phyloP scores from a whole-genome alignment of 2,113 vertebrate species.

The Cochlearius cochlearius region DNA sequence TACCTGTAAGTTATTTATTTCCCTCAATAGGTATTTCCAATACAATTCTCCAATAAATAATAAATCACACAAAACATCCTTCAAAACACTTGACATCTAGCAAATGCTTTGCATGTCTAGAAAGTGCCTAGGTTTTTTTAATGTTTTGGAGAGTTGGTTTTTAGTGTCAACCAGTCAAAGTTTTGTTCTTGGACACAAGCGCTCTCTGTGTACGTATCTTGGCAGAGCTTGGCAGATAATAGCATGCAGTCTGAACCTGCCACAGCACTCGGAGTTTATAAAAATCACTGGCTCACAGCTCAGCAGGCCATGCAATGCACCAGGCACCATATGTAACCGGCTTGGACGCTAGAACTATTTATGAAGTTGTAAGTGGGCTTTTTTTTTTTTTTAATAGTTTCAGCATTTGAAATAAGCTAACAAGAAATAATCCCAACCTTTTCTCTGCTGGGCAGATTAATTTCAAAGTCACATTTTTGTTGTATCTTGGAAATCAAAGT shows the following conservation, averaged over 20 bases:
- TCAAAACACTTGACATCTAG: background rate
- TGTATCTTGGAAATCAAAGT: background rate
- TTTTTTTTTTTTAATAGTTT: background rate
- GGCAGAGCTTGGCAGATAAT: background rate
- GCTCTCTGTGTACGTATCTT: background rate
- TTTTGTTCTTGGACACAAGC: background rate
- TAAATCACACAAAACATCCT: background rate
- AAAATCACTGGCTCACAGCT: background rate
- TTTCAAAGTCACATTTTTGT: background rate
- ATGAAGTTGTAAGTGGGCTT: background rate
- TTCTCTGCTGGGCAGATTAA: background rate
- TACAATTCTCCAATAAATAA: constrained; percentile 34
- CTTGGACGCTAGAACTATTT: background rate
- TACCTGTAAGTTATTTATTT: background rate
- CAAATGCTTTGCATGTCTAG: background rate
- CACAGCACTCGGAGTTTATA: background rate
- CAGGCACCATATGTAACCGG: background rate
- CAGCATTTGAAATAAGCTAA: background rate
- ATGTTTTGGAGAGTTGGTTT: background rate
- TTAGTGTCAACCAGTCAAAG: background rate
- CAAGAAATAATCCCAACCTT: background rate
- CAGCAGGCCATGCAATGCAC: background rate
- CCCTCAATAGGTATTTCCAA: background rate
- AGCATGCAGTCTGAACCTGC: background rate
- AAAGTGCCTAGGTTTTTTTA: background rate